These are phyloP conservation scores for Paramisgurnus dabryanus DNA, from an alignment of 2,113 vertebrate genomes.

Conservation along the genomic window DNA sequence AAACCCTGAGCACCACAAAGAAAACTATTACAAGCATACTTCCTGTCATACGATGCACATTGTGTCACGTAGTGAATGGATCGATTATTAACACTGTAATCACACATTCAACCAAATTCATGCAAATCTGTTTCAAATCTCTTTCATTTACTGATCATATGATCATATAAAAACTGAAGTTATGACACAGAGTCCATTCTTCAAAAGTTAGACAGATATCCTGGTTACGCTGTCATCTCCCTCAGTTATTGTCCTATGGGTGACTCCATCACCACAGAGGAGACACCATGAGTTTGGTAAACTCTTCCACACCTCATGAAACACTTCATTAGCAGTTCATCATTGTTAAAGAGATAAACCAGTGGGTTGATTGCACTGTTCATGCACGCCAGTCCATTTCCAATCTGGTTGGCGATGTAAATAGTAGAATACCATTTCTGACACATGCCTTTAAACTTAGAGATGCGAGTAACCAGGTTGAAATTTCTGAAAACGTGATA, in stretches of 20 bases:
- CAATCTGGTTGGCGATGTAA: constrained; percentile 75
- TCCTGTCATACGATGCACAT: background rate
- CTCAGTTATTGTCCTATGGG: too few species aligned
- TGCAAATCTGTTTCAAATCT: background rate
- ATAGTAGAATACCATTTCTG: constrained; percentile 55
- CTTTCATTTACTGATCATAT: background rate
- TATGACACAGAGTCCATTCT: background rate
- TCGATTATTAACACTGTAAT: too few species aligned
- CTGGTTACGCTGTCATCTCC: background rate
- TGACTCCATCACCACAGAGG: too few species aligned
- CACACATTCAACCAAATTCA: background rate
- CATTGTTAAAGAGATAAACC: constrained; percentile 70
- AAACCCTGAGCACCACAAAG: background rate
- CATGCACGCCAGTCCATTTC: constrained; percentile 76
- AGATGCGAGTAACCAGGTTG: constrained; percentile 71
- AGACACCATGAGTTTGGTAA: background rate
- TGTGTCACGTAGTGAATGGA: background rate
- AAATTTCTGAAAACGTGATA: constrained; percentile 79
- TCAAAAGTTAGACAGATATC: background rate
- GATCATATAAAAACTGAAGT: background rate
- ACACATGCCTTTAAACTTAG: constrained; percentile 55
- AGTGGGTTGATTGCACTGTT: constrained; percentile 82
- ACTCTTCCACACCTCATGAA: background rate
- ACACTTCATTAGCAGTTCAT: constrained; percentile 31
- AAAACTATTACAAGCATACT: background rate